Evolutionary conservation across 2,888 invertebrate species (phyloP).

Genomic region (Agrotis puta): DNA sequence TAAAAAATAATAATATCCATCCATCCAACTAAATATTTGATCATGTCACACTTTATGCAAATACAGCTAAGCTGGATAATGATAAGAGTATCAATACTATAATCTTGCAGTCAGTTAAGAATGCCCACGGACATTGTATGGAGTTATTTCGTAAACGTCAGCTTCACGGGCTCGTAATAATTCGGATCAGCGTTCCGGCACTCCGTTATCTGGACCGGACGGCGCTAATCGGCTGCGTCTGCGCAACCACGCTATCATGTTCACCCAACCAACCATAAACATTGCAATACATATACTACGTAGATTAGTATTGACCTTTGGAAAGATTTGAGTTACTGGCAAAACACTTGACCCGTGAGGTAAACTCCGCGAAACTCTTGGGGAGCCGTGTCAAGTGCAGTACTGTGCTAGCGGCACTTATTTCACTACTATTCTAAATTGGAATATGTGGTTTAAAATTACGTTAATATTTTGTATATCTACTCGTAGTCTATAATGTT

Average conservation of each 20-base stretch:
- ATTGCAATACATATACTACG: constrained; percentile 55
- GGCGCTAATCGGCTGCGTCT: constrained; percentile 84
- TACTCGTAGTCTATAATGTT: too few species aligned
- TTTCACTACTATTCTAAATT: not conserved
- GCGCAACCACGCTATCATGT: constrained; percentile 83
- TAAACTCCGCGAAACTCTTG: not conserved
- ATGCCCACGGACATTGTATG: constrained; percentile 59
- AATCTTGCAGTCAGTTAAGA: constrained; percentile 46
- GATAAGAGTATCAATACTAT: constrained; percentile 52
- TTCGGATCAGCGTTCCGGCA: constrained; percentile 87
- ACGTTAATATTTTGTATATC: not conserved
- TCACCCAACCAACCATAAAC: constrained; percentile 75
- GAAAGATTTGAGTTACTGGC: constrained; percentile 16
- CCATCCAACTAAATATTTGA: constrained; percentile 19
- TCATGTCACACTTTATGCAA: constrained; percentile 46
- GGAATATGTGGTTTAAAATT: not conserved
- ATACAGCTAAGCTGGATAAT: constrained; percentile 28
- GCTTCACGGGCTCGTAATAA: constrained; percentile 72
- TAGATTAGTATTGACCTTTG: constrained; percentile 37
- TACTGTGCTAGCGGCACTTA: not conserved
- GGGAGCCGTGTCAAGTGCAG: not conserved
- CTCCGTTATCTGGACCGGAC: constrained; percentile 88
- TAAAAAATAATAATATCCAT: constrained; percentile 5
- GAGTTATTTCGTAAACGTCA: constrained; percentile 73
- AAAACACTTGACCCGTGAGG: constrained; percentile 10